These are phyloP conservation scores for Paradisaea rubra DNA, from an alignment of 2,113 vertebrate species.

Conservation along the genomic window DNA sequence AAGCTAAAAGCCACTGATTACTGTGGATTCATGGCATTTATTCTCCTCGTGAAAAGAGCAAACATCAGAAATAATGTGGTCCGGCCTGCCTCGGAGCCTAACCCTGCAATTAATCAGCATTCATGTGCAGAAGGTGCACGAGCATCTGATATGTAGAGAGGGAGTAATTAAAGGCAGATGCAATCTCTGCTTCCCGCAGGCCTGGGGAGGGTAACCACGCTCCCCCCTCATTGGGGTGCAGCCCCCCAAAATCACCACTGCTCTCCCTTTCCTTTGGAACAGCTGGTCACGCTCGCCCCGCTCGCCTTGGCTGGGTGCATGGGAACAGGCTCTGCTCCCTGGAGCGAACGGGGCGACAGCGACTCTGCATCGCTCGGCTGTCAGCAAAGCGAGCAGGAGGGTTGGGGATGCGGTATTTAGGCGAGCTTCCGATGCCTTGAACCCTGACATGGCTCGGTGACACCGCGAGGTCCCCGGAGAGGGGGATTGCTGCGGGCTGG, in stretches of 20 bases:
- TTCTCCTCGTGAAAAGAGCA: constrained; percentile 68
- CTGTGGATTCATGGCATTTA: constrained; percentile 65
- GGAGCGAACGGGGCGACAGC: rapidly evolving
- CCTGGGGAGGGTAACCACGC: not conserved
- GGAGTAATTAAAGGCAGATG: constrained; percentile 66
- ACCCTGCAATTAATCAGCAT: constrained; percentile 74
- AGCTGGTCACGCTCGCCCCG: rapidly evolving
- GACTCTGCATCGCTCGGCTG: not conserved
- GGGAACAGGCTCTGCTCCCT: not conserved
- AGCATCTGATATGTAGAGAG: constrained; percentile 60
- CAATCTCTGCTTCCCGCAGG: constrained; percentile 43
- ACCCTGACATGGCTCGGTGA: constrained; percentile 48
- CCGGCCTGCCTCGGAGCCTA: constrained; percentile 64
- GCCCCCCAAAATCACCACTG: not conserved
- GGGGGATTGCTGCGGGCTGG: not conserved
- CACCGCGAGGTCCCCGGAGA: not conserved
- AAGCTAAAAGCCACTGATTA: constrained; percentile 73
- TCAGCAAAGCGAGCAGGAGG: not conserved
- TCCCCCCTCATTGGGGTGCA: not conserved
- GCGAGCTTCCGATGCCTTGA: constrained; percentile 48
- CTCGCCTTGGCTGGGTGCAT: rapidly evolving
- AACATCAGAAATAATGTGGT: constrained; percentile 69
- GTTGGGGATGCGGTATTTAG: not conserved
- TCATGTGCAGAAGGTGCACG: constrained; percentile 54
- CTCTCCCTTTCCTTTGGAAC: not conserved